Percentiles rank a stretch among this genome's conserved stretches.
Conservation (phyloP, 2,888 invertebrate genomes). For the Pyralis farinalis region DNA sequence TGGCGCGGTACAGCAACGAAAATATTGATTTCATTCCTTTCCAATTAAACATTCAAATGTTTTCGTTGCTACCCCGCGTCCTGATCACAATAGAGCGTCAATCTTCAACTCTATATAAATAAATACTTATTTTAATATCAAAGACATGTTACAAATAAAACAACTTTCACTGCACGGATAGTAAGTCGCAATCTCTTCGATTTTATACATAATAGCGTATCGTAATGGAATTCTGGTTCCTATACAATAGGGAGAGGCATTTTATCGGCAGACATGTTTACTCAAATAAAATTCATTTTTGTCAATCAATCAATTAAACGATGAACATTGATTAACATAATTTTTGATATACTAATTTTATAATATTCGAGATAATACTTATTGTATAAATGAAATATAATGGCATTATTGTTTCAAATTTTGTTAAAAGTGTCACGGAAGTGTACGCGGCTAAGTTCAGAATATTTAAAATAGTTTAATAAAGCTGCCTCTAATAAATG, state of each 20-base stretch:
- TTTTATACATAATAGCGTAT: conserved; percentile 20
- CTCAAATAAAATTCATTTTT: not conserved
- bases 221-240: conserved; percentile 36
- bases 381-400: no score
- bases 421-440: not conserved
- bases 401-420: no score
- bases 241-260: conserved; percentile 11
- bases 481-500: conserved; percentile 6
- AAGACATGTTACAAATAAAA: conserved; percentile 59
- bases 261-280: not conserved
- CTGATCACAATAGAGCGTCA: conserved; percentile 13
- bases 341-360: not conserved
- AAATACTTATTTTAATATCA: conserved; percentile 72
- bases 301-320: no score
- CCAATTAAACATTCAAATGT: conserved; percentile 1
- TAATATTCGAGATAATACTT: not conserved
- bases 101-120: conserved; percentile 54
- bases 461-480: not conserved
- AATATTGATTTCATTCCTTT: not conserved
- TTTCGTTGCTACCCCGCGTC: conserved; percentile 5
- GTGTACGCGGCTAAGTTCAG: not conserved
- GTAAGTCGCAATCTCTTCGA: conserved; percentile 29
- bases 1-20: conserved; percentile 5
- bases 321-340: no score
- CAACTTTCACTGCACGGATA: conserved; percentile 27